Conservation (phyloP, 2,888 invertebrate genomes). For the Lasioglossum lativentre region DNA sequence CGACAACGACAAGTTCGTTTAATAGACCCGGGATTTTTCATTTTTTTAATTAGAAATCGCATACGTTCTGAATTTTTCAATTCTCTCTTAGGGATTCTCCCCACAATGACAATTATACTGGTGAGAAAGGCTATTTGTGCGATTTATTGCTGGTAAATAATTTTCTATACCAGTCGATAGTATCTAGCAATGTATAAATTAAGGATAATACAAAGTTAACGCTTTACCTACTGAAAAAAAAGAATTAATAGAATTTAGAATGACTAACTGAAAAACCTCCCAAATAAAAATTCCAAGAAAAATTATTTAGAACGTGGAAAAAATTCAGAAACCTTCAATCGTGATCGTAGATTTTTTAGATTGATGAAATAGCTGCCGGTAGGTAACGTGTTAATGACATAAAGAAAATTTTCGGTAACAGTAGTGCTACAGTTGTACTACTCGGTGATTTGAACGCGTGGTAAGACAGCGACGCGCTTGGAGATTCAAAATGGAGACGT, state of each 20-base stretch:
- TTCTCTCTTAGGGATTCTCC: not conserved
- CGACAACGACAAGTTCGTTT: slow-evolving; percentile 67
- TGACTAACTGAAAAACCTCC: too few species aligned
- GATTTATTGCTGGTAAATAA: not conserved
- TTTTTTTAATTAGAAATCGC: not conserved
- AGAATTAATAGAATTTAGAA: too few species aligned
- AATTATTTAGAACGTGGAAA: not conserved
- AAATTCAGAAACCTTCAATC: too few species aligned
- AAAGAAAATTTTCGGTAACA: not conserved
- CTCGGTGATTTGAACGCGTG: not conserved
- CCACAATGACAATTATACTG: not conserved
- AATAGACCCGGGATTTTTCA: not conserved
- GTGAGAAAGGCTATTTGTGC: not conserved
- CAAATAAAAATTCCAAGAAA: too few species aligned
- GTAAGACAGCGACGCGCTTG: not conserved
- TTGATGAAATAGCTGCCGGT: not conserved
- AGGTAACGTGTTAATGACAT: not conserved
- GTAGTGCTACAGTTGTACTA: not conserved
- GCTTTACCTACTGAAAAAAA: not conserved
- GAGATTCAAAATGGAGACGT: not conserved
- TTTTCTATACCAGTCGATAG: not conserved
- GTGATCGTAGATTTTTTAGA: not conserved
- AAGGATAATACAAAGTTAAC: not conserved
- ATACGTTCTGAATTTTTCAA: not conserved
- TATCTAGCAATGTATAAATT: not conserved